A percentile compares a stretch with the other conserved stretches of the same genome.
phyloP scores from a whole-genome alignment of 2,797 vertebrate genomes.

The Sebastes hubbsi region DNA sequence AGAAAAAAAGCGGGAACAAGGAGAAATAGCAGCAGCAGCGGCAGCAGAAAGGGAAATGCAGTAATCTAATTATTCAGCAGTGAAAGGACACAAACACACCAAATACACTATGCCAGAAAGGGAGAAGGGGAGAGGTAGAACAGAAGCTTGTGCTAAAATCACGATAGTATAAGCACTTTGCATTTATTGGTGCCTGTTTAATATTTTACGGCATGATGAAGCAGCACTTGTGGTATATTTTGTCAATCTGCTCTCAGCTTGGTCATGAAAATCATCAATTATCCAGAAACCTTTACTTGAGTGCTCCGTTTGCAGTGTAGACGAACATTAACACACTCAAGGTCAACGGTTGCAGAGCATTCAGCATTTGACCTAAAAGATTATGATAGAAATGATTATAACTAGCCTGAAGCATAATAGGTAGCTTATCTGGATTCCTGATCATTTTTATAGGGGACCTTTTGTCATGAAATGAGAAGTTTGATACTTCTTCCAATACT shows the following conservation, averaged over 20 bases:
- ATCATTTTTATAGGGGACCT: not conserved
- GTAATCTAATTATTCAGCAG: constrained; percentile 40
- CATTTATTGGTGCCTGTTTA: constrained; percentile 26
- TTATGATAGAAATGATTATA: not conserved
- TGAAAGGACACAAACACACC: constrained; percentile 26
- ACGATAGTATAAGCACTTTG: constrained; percentile 3
- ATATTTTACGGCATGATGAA: constrained; percentile 42
- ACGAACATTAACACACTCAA: not conserved
- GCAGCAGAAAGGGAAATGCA: not conserved
- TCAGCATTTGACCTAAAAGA: not conserved
- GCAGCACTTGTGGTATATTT: constrained; percentile 25
- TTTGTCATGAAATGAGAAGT: not conserved
- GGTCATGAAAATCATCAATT: constrained; percentile 47
- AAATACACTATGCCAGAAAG: constrained; percentile 9
- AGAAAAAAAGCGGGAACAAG: constrained; percentile 31
- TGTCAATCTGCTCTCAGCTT: constrained; percentile 24
- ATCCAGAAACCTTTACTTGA: constrained; percentile 21
- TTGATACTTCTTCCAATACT: not conserved
- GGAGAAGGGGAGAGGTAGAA: not conserved
- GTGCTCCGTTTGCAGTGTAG: not conserved
- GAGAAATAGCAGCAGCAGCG: constrained; percentile 18
- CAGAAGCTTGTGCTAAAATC: not conserved
- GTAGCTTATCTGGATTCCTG: not conserved
- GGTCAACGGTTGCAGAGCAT: constrained; percentile 8
- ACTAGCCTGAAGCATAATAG: not conserved